Evolutionary conservation across 2,888 invertebrate species (phyloP).

Genomic region (Diaprepes abbreviatus): DNA sequence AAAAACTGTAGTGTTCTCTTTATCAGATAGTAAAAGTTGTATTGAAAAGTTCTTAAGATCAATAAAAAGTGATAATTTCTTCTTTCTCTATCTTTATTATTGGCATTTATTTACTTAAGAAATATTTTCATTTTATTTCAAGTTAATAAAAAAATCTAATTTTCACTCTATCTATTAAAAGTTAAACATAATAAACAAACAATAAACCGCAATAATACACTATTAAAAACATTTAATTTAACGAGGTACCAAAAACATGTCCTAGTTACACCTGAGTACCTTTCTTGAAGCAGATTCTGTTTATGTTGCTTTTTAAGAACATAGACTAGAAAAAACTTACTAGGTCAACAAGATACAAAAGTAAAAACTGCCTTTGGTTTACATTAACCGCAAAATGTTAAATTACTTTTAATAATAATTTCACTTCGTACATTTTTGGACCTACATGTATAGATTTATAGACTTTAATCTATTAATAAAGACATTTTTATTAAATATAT

Average conservation of each 20-base stretch:
- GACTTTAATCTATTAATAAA: too few relatives aligned
- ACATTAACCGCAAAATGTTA: background rate
- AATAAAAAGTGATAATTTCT: too few relatives aligned
- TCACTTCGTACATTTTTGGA: too few relatives aligned
- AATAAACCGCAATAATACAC: background rate
- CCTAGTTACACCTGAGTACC: constrained; percentile 14
- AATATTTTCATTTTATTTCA: background rate
- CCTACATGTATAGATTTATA: too few relatives aligned
- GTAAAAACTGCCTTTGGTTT: background rate
- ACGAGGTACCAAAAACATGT: constrained; percentile 14
- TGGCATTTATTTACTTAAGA: too few relatives aligned
- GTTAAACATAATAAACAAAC: background rate
- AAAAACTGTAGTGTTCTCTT: too few relatives aligned
- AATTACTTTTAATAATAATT: background rate
- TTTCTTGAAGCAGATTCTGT: constrained; percentile 7
- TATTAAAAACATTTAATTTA: constrained; percentile 14
- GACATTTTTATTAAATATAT: too few relatives aligned
- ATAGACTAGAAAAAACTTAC: constrained; percentile 2
- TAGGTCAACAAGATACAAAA: constrained; percentile 16
- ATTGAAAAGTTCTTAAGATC: too few relatives aligned
- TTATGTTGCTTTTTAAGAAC: background rate
- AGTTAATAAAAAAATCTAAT: background rate
- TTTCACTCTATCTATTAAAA: background rate
- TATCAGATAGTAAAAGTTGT: too few relatives aligned
- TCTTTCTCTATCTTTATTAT: too few relatives aligned